Conservation (phyloP, 2,113 vertebrate species). For the Crypturellus undulatus region DNA sequence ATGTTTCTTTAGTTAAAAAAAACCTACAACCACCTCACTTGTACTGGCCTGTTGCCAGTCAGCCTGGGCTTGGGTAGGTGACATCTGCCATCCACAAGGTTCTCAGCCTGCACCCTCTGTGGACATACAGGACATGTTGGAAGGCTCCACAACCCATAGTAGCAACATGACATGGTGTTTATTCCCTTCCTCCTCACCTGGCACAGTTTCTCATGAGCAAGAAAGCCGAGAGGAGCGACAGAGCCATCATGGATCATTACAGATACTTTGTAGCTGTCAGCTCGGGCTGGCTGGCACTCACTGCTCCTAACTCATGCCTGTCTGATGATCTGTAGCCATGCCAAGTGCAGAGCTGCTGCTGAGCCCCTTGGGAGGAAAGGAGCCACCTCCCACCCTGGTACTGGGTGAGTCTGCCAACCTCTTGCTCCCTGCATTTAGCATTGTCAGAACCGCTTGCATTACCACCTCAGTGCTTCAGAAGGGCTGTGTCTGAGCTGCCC, state of each 20-base stretch:
- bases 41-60: background rate
- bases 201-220: background rate
- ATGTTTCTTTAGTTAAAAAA: background rate
- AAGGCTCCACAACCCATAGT: background rate
- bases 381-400: background rate
- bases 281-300: background rate
- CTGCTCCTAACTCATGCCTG: fast-evolving
- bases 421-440: background rate
- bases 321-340: background rate
- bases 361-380: background rate
- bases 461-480: background rate
- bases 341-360: background rate
- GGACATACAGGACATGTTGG: background rate
- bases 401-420: background rate
- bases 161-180: background rate
- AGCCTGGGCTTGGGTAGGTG: background rate
- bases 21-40: background rate
- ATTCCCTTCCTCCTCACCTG: background rate
- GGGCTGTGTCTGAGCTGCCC: background rate
- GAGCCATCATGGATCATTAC: background rate
- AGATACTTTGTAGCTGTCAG: background rate
- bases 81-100: background rate
- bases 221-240: fast-evolving
- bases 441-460: background rate
- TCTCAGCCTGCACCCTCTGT: background rate